Evolutionary conservation across 2,113 vertebrate species (phyloP), one percentile per base, ranked within the genome.

Genomic region (Dasyornis broadbenti): DNA sequence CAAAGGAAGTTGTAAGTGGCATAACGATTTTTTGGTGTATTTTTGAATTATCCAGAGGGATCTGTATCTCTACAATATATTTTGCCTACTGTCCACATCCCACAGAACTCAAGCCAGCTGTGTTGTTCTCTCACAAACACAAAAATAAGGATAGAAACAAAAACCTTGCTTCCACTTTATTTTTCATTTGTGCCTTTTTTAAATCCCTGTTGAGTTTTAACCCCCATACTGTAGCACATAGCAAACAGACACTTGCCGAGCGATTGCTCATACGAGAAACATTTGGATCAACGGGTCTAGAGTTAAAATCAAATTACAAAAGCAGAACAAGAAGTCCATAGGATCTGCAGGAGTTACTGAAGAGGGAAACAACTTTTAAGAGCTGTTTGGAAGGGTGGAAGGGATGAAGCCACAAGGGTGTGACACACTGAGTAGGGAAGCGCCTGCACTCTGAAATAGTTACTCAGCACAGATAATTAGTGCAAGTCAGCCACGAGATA

Each of bases 31-130:
- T 71, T 75, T 31, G 23, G 11, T 44, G 31, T 52, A 21, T 64
- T 79, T 94, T 35, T 71, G 1, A 79, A 77, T 94, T 69, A 85
- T 42, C 81, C 63, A 69, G 53, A 82, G 70, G 77, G 42, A 90
- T 42, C 13, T 42, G 7, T 24, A 79, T 45, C 33, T 79, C 45
- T 45, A 37, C 20, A 45, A 73, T 44, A 19, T 7, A 54, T 66
- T 69, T 80, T 90, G 26, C 40, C 60, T 84, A 23, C 57, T 61
- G 63, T 77, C 81, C 79, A 59, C 54, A 72, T 54, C 42, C 35
- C 59, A 86, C 35, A 57, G 42, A 69, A 11, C 13, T 37, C 0
- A 0, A 68, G n/a, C 56, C 56, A 90, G 60, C 33, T 65, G 23
- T 50, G 23, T 4, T 70, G 30, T 40, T 75, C 33, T 53, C 54